Evolutionary conservation across 2,113 vertebrate genomes (phyloP), one percentile per base, ranked within the genome.

Genomic region (Eubucco bourcierii): DNA sequence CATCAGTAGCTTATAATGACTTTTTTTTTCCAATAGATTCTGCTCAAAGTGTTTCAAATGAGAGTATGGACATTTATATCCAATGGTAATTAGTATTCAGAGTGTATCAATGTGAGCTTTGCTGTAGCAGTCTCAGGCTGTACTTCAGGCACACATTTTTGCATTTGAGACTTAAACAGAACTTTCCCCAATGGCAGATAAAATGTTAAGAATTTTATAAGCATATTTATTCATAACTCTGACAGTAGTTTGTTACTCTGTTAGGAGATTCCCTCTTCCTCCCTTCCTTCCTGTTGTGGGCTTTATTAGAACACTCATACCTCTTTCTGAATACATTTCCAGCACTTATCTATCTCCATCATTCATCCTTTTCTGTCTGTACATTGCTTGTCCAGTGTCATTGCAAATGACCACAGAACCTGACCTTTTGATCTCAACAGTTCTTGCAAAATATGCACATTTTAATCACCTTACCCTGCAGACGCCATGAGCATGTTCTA

Each of bases 51-150:
- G 37, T 70, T 94, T 79, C 56, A 94, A 89, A 76, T 74, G 15
- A 39, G 33, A 80, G 8, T 58, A 65, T 64, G 13, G 28, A 12
- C 37, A 60, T 31, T 50, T 44, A 27, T 59, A 47, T 70, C 60
- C 46, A 84, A 52, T 64, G 82, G 9, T 31, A 84, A 77, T 92
- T 80, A 66, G 8, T 76, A 68, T 80, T 94, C 81, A 55, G 44
- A 59, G 56, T 20, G 21, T 64, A 59, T 55, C 79, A 60, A 44
- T 63, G 12, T 7, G 14, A 31, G 27, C 9, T 68, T 67, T 41
- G 39, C 34, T 66, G 6, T 50, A 70, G 60, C 29, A 67, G 24
- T 72, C 59, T 84, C 29, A 9, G 18, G 58, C 16, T 28, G 18
- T 19, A 20, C 17, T 89, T 93, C 53, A 78, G 65, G 9, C 61